Base-by-base conservation (phyloP, 1,140 invertebrate genomes). In the Matsumurasca onukii region DNA sequence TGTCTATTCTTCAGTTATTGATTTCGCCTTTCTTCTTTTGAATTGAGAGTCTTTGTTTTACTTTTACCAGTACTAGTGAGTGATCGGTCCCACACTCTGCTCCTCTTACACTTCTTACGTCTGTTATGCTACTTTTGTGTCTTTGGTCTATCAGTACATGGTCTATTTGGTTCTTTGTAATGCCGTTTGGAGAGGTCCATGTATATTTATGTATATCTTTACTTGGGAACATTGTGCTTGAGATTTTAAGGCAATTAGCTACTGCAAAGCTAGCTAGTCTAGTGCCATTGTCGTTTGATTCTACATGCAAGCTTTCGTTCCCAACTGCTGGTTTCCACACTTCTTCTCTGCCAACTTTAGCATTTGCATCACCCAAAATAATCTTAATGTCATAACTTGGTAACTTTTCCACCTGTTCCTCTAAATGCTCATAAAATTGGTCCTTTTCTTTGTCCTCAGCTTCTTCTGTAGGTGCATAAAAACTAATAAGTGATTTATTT, bases 271-370 rank as follows among this genome's bases (percentile, higher is more conserved):
- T 64, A 3, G 69, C 52, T 17, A 74, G 64, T 59, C 67, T 67
- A 20, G 59, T 17, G 2, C 69, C 73, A 71, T 74, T 74, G 20
- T 71, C 70, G 67, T 70, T 73, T 17, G 66, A 31, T 55, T 9
- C 9, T 29, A 68, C 30, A 70, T 80, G 70, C 72, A 70, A 61
- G 74, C 78, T 63, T 66, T 81, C 55, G 52, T 80, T 66, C 73
- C 77, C 24, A 70, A 78, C 71, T 51, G 55, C 68, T 2, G 55
- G 30, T 25, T 64, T 67, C 55, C 52, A 67, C 30, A 24, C 17
- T 12, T 66, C 57, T 66, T 72, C 66, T 34, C 34, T 62, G 1
- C 69, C 69, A 17, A 68, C 31, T 68, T 71, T 71, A 12, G 71
- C 67, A 45, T 72, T 73, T 31, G 48, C 49, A 34, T 72, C 68